These are phyloP conservation scores for Apis dorsata DNA, from an alignment of 1,140 invertebrate genomes.

Conservation along the genomic window DNA sequence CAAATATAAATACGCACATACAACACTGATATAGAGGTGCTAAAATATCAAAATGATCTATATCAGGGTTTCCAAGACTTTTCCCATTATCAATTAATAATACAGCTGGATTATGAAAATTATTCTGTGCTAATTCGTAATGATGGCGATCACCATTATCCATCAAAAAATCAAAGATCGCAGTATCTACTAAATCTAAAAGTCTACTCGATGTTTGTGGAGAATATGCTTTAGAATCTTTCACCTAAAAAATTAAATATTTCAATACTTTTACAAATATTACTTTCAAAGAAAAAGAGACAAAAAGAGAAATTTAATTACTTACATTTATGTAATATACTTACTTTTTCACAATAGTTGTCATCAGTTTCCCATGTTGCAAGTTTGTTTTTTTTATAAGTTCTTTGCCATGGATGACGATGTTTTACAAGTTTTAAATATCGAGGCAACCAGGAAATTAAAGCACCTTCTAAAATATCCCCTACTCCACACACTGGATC, in stretches of 20 bases:
- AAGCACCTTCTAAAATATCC: conserved; percentile 88
- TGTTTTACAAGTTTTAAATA: conserved; percentile 83
- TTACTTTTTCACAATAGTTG: conserved; percentile 86
- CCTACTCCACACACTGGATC: conserved; percentile 90
- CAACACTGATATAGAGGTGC: conserved; percentile 95
- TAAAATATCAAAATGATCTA: conserved; percentile 92
- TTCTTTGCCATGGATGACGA: conserved; percentile 93
- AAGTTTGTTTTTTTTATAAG: conserved; percentile 87
- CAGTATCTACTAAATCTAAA: conserved; percentile 92
- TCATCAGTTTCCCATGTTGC: conserved; percentile 91
- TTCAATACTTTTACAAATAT: background rate
- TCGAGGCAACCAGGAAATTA: conserved; percentile 90
- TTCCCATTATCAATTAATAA: conserved; percentile 96
- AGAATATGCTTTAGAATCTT: conserved; percentile 74
- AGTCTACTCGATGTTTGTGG: conserved; percentile 82
- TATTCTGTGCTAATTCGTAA: conserved; percentile 87
- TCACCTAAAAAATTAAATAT: conserved; percentile 66
- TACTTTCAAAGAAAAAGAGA: background rate
- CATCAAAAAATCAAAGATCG: conserved; percentile 96
- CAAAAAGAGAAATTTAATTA: background rate
- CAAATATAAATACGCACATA: conserved; percentile 83
- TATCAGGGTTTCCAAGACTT: conserved; percentile 91
- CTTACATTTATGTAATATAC: background rate
- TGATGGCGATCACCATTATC: conserved; percentile 97
- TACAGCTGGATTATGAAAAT: conserved; percentile 84